Conservation (phyloP, 92 coral and sea anemone species). For the Nematostella vectensis region DNA sequence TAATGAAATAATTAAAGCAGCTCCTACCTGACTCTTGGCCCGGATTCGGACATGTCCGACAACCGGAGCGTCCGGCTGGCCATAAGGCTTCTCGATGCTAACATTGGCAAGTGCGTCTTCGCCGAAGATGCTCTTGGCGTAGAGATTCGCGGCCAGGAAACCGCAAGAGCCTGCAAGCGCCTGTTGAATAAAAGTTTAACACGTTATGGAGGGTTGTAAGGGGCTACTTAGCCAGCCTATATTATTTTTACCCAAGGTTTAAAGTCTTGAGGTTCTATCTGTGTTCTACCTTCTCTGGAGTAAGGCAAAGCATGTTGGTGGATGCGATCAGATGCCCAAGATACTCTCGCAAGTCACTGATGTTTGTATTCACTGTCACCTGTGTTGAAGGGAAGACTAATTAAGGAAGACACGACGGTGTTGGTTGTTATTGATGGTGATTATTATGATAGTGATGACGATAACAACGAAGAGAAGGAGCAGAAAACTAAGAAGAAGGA, state of each 20-base stretch:
- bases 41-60: conserved; percentile 97
- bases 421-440: no score
- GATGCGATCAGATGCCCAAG: conserved; percentile 80
- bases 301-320: conserved; percentile 92
- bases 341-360: conserved; percentile 72
- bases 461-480: background rate
- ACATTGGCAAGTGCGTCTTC: conserved; percentile 97
- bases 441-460: no score
- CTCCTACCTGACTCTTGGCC: conserved; percentile 97
- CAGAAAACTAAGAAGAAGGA: background rate
- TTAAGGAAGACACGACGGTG: background rate
- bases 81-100: conserved; percentile 82
- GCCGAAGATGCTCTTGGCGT: conserved; percentile 98
- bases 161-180: conserved; percentile 95
- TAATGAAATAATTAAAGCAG: no score
- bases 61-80: conserved; percentile 77
- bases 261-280: background rate
- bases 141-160: conserved; percentile 94
- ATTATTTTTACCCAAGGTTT: background rate
- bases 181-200: conserved; percentile 20
- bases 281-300: conserved; percentile 80
- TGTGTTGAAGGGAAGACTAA: conserved; percentile 10
- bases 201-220: background rate
- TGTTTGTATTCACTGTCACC: conserved; percentile 99
- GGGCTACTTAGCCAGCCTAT: background rate